These are phyloP conservation scores for Yponomeuta cagnagella DNA, from an alignment of 2,888 invertebrate genomes.

Conservation along the genomic window DNA sequence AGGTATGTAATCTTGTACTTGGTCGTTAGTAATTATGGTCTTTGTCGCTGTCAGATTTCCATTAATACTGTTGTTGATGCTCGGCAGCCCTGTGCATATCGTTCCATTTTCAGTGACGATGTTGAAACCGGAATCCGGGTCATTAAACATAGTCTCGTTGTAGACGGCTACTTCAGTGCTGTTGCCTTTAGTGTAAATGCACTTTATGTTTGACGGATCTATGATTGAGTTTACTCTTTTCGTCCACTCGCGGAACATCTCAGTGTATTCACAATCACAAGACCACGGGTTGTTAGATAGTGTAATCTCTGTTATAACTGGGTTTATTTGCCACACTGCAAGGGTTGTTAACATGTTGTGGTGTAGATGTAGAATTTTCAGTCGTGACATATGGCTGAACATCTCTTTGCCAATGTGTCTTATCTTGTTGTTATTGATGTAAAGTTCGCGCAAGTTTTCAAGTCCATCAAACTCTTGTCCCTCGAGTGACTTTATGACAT, in stretches of 20 bases:
- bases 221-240: slow-evolving; percentile 79
- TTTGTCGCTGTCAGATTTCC: slow-evolving; percentile 82
- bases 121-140: slow-evolving; percentile 77
- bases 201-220: slow-evolving; percentile 80
- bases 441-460: slow-evolving; percentile 81
- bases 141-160: slow-evolving; percentile 75
- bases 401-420: slow-evolving; percentile 81
- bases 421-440: slow-evolving; percentile 85
- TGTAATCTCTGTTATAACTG: slow-evolving; percentile 78
- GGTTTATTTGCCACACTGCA: slow-evolving; percentile 83
- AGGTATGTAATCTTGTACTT: slow-evolving; percentile 85
- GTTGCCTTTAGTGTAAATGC: slow-evolving; percentile 77
- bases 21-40: slow-evolving; percentile 82
- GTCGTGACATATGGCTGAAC: slow-evolving; percentile 79
- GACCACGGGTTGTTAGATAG: slow-evolving; percentile 87
- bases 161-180: slow-evolving; percentile 74
- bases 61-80: slow-evolving; percentile 81
- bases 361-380: slow-evolving; percentile 81
- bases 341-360: slow-evolving; percentile 82
- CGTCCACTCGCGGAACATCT: slow-evolving; percentile 85
- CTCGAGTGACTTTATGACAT: slow-evolving; percentile 80
- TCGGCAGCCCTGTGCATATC: slow-evolving; percentile 78
- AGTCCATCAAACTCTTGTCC: slow-evolving; percentile 89
- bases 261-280: slow-evolving; percentile 87
- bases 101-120: slow-evolving; percentile 77